Conservation (phyloP, 2,797 vertebrate genomes). For the Harpagifer antarcticus region DNA sequence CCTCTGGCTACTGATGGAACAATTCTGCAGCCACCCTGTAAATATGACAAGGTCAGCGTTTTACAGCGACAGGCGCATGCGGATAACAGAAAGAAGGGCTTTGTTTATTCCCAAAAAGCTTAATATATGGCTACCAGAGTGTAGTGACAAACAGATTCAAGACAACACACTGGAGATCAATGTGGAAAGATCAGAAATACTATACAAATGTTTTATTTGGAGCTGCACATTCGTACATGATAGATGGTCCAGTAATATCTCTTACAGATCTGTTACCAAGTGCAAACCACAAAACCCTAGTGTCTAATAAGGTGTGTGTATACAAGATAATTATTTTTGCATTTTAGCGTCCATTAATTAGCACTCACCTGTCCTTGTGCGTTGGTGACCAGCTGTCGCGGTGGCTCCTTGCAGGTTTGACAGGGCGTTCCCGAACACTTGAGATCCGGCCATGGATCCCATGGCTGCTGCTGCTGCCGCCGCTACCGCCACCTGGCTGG, state of each 20-base stretch:
- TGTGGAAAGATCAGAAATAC: conserved; percentile 63
- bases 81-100: conserved; percentile 82
- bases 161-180: conserved; percentile 59
- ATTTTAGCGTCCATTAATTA: too few relatives aligned
- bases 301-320: conserved; percentile 32
- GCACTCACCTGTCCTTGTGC: conserved; percentile 98
- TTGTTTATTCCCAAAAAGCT: conserved; percentile 86
- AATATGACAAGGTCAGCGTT: conserved; percentile 99
- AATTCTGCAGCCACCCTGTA: conserved; percentile 95
- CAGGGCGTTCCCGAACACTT: conserved; percentile 95
- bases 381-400: conserved; percentile 98
- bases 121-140: conserved; percentile 71
- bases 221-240: conserved; percentile 42
- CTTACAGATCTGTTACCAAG: conserved; percentile 26
- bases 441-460: conserved; percentile 95
- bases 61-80: conserved; percentile 83
- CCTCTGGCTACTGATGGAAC: conserved; percentile 97
- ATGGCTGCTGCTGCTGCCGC: conserved; percentile 93
- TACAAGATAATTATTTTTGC: neutral
- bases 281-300: conserved; percentile 6
- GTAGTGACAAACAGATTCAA: conserved; percentile 58
- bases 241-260: conserved; percentile 35
- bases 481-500: conserved; percentile 94
- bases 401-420: conserved; percentile 96
- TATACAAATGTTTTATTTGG: conserved; percentile 46